Percentiles rank a stretch among this genome's conserved stretches.
Conservation (phyloP, 92 coral and sea anemone species). For the Parazoanthus darwini region DNA sequence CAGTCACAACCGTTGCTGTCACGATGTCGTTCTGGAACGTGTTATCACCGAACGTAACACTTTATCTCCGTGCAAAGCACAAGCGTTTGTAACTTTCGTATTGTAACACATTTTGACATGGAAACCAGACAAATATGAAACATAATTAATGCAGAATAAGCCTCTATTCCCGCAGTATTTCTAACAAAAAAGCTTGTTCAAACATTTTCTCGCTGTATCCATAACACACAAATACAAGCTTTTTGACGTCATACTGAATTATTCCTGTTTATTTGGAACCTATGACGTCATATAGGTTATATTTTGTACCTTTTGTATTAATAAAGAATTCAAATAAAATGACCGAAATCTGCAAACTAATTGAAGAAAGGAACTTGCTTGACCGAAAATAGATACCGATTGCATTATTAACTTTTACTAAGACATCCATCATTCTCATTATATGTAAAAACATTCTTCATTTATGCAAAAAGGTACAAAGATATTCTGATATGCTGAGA, state of each 20-base stretch:
- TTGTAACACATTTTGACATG: too few relatives aligned
- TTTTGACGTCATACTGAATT: conserved; percentile 14
- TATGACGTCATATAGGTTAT: not conserved
- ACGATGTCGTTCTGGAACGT: too few relatives aligned
- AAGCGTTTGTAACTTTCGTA: too few relatives aligned
- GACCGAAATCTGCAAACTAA: too few relatives aligned
- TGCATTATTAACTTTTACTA: not conserved
- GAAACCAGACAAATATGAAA: not conserved
- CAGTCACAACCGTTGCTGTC: too few relatives aligned
- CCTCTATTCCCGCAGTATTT: not conserved
- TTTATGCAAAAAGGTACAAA: conserved; percentile 15
- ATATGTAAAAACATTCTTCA: not conserved
- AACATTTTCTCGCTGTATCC: not conserved
- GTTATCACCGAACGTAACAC: too few relatives aligned
- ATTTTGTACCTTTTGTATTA: not conserved
- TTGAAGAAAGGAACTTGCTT: not conserved
- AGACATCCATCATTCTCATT: not conserved
- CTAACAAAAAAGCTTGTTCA: not conserved
- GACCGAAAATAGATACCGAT: not conserved
- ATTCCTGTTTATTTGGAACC: not conserved
- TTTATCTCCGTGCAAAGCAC: too few relatives aligned
- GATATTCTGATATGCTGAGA: not conserved
- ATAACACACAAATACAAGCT: not conserved
- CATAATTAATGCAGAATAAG: not conserved
- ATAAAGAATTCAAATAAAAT: not conserved